Evolutionary conservation across 1,140 invertebrate species (phyloP).

Genomic region (Cardiocondyla obscurior): DNA sequence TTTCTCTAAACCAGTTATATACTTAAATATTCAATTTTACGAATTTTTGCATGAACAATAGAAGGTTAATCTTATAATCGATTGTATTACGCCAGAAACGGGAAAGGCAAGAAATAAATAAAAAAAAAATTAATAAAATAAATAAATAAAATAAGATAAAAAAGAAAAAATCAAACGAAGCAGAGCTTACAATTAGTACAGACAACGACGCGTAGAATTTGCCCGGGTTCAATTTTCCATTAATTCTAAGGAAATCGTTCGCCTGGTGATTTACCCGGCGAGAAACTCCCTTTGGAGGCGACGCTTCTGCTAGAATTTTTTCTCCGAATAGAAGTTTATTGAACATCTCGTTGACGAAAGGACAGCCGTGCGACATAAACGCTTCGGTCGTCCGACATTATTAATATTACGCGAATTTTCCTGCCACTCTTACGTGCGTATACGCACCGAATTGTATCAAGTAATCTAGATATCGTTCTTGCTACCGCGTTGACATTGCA

Average conservation of each 20-base stretch:
- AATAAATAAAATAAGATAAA: too few relatives aligned
- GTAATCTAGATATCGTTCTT: slow-evolving; percentile 12
- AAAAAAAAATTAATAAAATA: too few relatives aligned
- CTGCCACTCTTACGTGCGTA: slow-evolving; percentile 40
- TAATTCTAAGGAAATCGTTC: not conserved
- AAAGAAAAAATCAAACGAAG: not conserved
- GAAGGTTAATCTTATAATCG: slow-evolving; percentile 30
- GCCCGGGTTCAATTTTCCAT: slow-evolving; percentile 8
- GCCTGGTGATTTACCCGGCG: not conserved
- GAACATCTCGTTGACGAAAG: not conserved
- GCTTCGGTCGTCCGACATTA: slow-evolving; percentile 35
- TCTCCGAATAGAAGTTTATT: not conserved
- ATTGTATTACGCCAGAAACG: not conserved
- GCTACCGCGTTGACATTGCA: slow-evolving; percentile 28
- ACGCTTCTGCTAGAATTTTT: slow-evolving; percentile 24
- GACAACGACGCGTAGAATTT: slow-evolving; percentile 23
- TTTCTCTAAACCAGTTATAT: slow-evolving; percentile 2
- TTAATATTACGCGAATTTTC: slow-evolving; percentile 42
- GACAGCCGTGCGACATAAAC: not conserved
- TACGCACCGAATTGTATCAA: slow-evolving; percentile 23
- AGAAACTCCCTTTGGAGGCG: not conserved
- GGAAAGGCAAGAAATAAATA: not conserved
- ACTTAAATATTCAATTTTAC: slow-evolving; percentile 21
- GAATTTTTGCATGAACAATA: slow-evolving; percentile 38
- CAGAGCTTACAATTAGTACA: slow-evolving; percentile 36